phyloP scores from a whole-genome alignment of 2,113 vertebrate species.

The Platichthys flesus region DNA sequence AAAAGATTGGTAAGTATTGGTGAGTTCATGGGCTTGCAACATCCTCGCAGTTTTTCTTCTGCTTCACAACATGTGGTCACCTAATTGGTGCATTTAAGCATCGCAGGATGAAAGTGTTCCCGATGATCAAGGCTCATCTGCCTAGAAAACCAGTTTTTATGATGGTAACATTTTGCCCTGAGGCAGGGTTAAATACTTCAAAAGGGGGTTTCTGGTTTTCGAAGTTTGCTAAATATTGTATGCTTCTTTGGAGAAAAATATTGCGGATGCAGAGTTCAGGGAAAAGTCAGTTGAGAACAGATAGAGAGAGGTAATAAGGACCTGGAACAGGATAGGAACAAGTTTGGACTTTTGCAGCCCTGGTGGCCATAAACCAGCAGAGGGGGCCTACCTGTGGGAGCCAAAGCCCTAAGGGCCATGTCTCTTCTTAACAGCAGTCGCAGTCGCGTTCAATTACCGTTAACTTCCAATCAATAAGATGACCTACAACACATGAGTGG shows the following conservation, averaged over 20 bases:
- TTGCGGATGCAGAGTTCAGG: constrained; percentile 13
- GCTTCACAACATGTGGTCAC: constrained; percentile 36
- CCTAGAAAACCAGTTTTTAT: constrained; percentile 47
- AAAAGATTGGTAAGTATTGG: constrained; percentile 25
- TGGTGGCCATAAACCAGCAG: constrained; percentile 40
- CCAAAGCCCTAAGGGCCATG: constrained; percentile 53
- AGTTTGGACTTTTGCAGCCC: constrained; percentile 7
- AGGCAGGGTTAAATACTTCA: constrained; percentile 61
- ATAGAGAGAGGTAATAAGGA: constrained; percentile 10
- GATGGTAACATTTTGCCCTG: constrained; percentile 27
- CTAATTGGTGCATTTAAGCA: constrained; percentile 56
- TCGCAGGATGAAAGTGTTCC: constrained; percentile 44
- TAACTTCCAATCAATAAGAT: constrained; percentile 76
- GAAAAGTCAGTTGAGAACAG: constrained; percentile 5
- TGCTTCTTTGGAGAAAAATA: constrained; percentile 30
- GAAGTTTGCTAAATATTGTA: constrained; percentile 40
- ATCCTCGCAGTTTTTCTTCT: constrained; percentile 14
- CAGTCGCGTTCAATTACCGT: constrained; percentile 72
- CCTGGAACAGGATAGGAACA: not conserved
- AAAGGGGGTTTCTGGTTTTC: constrained; percentile 28
- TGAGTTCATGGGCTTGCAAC: constrained; percentile 22
- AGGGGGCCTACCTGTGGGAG: constrained; percentile 36
- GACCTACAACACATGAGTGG: constrained; percentile 73
- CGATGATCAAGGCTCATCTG: constrained; percentile 51
- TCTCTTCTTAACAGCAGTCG: constrained; percentile 65